A percentile compares a stretch with the other conserved stretches of the same genome.
These are phyloP conservation scores for Amblyraja radiata DNA, from an alignment of 2,797 vertebrate species.

Conservation along the genomic window DNA sequence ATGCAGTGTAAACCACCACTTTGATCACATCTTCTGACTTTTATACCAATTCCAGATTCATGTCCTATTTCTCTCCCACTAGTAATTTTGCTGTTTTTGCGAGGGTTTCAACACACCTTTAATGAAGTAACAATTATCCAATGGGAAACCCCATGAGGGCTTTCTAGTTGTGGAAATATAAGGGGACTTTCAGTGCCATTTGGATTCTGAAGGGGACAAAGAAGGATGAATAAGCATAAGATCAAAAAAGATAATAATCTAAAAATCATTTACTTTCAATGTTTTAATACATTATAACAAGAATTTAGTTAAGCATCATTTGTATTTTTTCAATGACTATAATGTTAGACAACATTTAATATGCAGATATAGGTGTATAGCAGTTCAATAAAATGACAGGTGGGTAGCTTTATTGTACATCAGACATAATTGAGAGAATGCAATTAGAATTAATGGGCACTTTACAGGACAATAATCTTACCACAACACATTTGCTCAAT, in stretches of 20 bases:
- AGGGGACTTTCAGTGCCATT: background rate
- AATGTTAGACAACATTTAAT: background rate
- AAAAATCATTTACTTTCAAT: conserved; percentile 28
- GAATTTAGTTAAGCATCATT: background rate
- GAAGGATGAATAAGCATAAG: too few relatives aligned
- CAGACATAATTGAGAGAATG: conserved; percentile 11
- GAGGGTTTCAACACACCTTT: too few relatives aligned
- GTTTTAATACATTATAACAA: background rate
- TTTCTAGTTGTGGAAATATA: background rate
- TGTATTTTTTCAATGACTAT: background rate
- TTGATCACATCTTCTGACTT: background rate
- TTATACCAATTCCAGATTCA: background rate
- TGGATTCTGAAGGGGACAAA: background rate
- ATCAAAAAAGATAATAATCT: too few relatives aligned
- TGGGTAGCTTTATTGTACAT: conserved; percentile 27
- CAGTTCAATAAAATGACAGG: background rate
- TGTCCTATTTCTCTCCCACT: background rate
- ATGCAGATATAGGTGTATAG: background rate
- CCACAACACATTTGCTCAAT: background rate
- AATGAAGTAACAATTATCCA: background rate
- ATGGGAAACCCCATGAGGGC: too few relatives aligned
- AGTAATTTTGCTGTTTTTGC: background rate
- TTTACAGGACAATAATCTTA: conserved; percentile 30
- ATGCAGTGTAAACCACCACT: background rate
- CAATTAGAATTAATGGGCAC: conserved; percentile 25